Conservation (phyloP, 2,888 invertebrate species). For the Sialis lutaria region DNA sequence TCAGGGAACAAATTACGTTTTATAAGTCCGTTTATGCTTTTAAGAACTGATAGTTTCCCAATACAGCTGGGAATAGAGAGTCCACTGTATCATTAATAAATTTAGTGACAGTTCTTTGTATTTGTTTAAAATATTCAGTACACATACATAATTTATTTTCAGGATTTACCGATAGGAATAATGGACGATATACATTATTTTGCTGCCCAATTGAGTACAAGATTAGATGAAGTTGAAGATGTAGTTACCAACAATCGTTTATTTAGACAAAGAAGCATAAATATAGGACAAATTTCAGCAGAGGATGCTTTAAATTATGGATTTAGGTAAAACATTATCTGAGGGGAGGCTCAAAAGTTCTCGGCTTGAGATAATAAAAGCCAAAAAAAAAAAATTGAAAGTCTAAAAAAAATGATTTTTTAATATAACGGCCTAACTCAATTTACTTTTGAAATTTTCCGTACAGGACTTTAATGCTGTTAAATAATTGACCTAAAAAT, state of each 20-base stretch:
- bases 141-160: constrained; percentile 2
- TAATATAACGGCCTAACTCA: too few species aligned
- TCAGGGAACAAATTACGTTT: too few species aligned
- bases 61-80: too few species aligned
- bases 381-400: too few species aligned
- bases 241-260: constrained; percentile 58
- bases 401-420: too few species aligned
- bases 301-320: constrained; percentile 62
- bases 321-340: constrained; percentile 31
- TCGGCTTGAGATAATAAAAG: too few species aligned
- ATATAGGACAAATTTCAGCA: constrained; percentile 53
- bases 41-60: too few species aligned
- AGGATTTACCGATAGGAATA: constrained; percentile 56
- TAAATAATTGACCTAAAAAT: too few species aligned
- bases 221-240: constrained; percentile 76
- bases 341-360: too few species aligned
- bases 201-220: constrained; percentile 42
- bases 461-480: too few species aligned
- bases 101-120: not conserved
- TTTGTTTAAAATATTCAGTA: not conserved
- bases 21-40: too few species aligned
- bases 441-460: too few species aligned
- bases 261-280: constrained; percentile 50
- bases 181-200: constrained; percentile 66
- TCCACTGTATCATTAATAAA: not conserved